Evolutionary conservation across 2,113 vertebrate genomes (phyloP).

Genomic region (Eublepharis macularius): DNA sequence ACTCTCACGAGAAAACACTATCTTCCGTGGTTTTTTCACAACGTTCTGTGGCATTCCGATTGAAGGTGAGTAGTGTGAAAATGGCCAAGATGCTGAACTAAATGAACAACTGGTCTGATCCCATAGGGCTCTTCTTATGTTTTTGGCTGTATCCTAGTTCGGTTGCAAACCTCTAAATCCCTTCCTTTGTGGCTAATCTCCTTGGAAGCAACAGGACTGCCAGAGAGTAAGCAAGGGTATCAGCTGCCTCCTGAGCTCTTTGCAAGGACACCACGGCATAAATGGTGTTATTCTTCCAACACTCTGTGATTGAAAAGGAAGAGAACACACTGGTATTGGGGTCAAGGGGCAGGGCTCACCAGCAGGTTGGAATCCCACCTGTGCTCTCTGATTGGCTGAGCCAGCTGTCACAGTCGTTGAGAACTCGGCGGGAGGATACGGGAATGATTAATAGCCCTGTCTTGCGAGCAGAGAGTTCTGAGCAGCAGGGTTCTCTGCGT

Average conservation of each 20-base stretch:
- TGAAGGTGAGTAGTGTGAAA: too few species aligned
- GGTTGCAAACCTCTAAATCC: neutral
- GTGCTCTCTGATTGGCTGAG: slow-evolving; percentile 80
- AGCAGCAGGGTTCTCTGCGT: slow-evolving; percentile 89
- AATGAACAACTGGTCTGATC: too few species aligned
- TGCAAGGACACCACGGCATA: slow-evolving; percentile 48
- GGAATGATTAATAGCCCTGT: slow-evolving; percentile 97
- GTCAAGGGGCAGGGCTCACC: slow-evolving; percentile 74
- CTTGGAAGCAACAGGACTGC: neutral
- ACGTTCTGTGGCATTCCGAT: too few species aligned
- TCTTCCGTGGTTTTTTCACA: too few species aligned
- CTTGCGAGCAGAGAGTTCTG: slow-evolving; percentile 81
- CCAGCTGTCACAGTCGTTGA: slow-evolving; percentile 82
- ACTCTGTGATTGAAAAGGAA: slow-evolving; percentile 46
- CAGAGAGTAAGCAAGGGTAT: neutral
- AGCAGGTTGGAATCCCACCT: slow-evolving; percentile 86
- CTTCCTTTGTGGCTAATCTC: neutral
- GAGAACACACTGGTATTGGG: slow-evolving; percentile 50
- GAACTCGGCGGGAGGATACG: slow-evolving; percentile 84
- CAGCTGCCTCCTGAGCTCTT: neutral
- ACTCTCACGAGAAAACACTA: too few species aligned
- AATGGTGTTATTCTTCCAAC: slow-evolving; percentile 59
- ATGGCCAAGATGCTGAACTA: too few species aligned
- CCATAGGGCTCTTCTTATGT: neutral
- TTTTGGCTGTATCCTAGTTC: neutral